Base-by-base conservation (phyloP, 1,140 invertebrate species). In the Drosophila prosaltans region DNA sequence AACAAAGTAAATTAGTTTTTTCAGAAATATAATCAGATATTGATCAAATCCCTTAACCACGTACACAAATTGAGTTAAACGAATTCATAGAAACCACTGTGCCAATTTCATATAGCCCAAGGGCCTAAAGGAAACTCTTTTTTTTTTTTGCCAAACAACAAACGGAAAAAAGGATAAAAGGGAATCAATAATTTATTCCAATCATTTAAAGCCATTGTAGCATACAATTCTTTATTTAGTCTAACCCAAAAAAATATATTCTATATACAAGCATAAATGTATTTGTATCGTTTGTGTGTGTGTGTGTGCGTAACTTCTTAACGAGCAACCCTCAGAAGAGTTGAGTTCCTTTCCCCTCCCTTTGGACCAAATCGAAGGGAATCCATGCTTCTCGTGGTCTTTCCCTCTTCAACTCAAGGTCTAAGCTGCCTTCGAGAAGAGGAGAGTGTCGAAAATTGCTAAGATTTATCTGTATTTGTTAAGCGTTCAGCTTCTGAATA, bases 381-480 rank as follows among this genome's bases (percentile, higher is more conserved):
- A 39, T 57, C 28, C 36, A 24, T 32, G 9, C 16, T 0, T 43
- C 16, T 32, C 69, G 66, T 26, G 11, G 40, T 40, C n/a, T 62
- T 62, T 39, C 60, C 36, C 36, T 66, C 48, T 65, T 26, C 41
- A 28, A 64, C 69, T 40, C 70, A 57, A 30, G 58, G n/a, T 69
- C 65, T 71, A 65, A 88, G 66, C 41, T 68, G 36, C 32, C 67
- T 61, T 67, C 21, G 45, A 51, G 45, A 51, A 51, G 45, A 51
- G 60, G 39, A 78, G 79, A 64, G 79, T 68, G 72, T 72, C 66
- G 74, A 76, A 74, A 86, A 81, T 78, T 73, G 82, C 83, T 62
- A 85, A 78, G 83, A 79, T 88, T 86, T 88, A 86, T 82, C 75
- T 75, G 80, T 70, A 77, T 76, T 82, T 82, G 82, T 86, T 78